Evolutionary conservation across 2,113 vertebrate genomes (phyloP), one percentile per base, ranked within the genome.

Genomic region (Zootoca vivipara): DNA sequence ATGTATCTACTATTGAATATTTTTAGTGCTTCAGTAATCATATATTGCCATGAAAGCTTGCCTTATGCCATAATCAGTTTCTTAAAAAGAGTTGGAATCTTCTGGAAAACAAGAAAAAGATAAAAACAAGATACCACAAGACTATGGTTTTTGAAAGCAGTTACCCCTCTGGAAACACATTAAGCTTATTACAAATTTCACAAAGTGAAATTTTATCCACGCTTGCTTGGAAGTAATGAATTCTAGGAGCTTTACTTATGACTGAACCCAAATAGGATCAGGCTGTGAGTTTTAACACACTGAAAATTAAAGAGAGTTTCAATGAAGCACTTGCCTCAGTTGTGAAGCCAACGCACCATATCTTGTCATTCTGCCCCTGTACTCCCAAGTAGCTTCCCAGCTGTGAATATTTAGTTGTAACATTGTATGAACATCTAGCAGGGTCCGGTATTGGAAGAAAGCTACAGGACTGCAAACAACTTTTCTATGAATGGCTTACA

Each of bases 391-490:
- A 80, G 78, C 52, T 80, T 12, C 78, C 52, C 56, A 82, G 24
- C 62, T 67, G 62, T 22, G 24, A 82, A 26, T 82, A 82, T 40
- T 58, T 40, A 28, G 28, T 9, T 38, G 4, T 52, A 78, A 38
- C 42, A 20, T 24, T 12, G 35, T 7, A 40, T 83, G 35, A 24
- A 67, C 26, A 30, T 42, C 35, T 62, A 82, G 35, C 28, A 65
- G 35, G 38, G 64, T 13, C 38, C 64, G n/a, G 26, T 42, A 38
- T 64, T 64, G 30, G 33, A 87, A 89, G 91, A 7, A 86, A 83
- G 30, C 9, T 52, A 52, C 64, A 69, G 62, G n/a, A 86, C 89
- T 94, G 90, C 93, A 93, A 94, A 58, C 90, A 91, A 85, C 0
- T 84, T 67, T 69, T 69, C 86, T 92, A 86, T 0, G 20, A 93